Evolutionary conservation across 2,113 vertebrate species (phyloP), one percentile per base, ranked within the genome.

Genomic region (Nerophis ophidion): DNA sequence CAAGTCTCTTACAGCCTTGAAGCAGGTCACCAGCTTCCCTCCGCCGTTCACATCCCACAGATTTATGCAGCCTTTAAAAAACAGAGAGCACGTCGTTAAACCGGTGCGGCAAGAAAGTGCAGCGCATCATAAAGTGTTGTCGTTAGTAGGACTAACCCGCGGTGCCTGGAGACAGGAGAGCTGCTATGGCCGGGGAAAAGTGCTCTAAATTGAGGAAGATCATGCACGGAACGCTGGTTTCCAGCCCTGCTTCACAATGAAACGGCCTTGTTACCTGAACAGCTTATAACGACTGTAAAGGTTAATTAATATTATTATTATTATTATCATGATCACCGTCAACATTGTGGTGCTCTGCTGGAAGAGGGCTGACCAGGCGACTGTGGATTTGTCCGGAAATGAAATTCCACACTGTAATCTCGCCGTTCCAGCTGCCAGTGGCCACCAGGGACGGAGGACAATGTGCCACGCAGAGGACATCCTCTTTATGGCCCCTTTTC

Each of bases 401-500:
- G 57, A 84, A 60, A 46, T 90, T 89, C 89, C 90, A 93, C 61
- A 93, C 66, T 34, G 89, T 74, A 47, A 90, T 80, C 60, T 92
- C 90, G 13, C 89, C 87, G 36, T 92, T 71, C 0, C 84, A 90
- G 74, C 87, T 87, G 68, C 87, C 79, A 7, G 88, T 91, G 64
- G 88, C 67, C 6, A 92, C 69, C 16, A 92, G 78, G 64, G 80
- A 82, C 0, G 84, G 90, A 1, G 89, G 89, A 40, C 91, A 91
- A n/a, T 91, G 86, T 2, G 82, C 88, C 7, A 87, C 61, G 54
- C 88, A 91, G 4, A 91, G 82, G 66, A 87, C 84, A 66, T 91
- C 83, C 0, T 90, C 89, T 55, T 83, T 86, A 60, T 89, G 90
- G 19, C 89, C 70, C 0, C 57, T 66, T 47, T 48, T 81, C 88